Conservation (phyloP, 2,113 vertebrate genomes). For the Ciconia maguari region DNA sequence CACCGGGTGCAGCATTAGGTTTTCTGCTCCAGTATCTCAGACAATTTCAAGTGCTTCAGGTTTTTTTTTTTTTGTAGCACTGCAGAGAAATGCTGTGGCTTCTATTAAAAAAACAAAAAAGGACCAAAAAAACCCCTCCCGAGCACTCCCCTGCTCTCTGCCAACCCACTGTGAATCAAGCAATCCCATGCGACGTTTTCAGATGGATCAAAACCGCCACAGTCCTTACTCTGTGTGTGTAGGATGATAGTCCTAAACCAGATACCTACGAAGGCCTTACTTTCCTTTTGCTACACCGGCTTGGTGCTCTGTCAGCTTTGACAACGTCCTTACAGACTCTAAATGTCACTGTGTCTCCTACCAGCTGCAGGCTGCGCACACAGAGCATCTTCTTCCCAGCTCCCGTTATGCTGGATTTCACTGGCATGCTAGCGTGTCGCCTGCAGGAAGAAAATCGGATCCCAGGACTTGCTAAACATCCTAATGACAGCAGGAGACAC, state of each 20-base stretch:
- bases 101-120: neutral
- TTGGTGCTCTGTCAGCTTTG: neutral
- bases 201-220: neutral
- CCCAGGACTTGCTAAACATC: neutral
- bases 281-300: neutral
- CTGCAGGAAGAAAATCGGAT: neutral
- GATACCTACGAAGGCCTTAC: neutral
- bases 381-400: neutral
- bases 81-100: neutral
- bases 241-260: neutral
- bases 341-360: neutral
- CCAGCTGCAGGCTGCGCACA: neutral
- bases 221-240: neutral
- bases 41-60: neutral
- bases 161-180: neutral
- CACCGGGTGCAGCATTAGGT: neutral
- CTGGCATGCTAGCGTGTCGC: fast-evolving
- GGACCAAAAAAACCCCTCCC: neutral
- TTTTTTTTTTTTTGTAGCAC: neutral
- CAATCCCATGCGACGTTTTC: neutral
- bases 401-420: neutral
- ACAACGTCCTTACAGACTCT: neutral
- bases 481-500: neutral
- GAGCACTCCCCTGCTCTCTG: neutral
- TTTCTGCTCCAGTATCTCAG: neutral